phyloP scores from a whole-genome alignment of 2,888 invertebrate species.

The Tipula vernalis region DNA sequence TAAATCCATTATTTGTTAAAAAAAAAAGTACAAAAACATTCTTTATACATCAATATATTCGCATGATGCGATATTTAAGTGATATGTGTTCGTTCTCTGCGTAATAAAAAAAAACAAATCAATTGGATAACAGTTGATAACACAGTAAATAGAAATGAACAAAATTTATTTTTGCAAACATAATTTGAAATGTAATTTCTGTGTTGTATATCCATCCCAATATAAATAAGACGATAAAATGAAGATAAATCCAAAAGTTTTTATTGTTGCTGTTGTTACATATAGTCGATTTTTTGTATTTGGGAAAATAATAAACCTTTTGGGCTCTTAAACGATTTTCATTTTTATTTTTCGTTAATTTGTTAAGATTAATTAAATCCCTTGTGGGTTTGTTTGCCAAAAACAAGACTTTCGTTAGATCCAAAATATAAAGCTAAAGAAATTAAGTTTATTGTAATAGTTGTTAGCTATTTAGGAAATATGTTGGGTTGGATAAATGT shows the following conservation, averaged over 20 bases:
- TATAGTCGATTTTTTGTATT: neutral
- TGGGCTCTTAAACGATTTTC: slow-evolving; percentile 4
- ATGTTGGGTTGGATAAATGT: neutral
- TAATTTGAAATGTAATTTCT: neutral
- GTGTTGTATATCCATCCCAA: neutral
- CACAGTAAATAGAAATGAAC: neutral
- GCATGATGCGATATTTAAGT: neutral
- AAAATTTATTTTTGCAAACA: neutral
- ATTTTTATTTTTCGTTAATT: neutral
- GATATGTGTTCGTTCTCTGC: neutral
- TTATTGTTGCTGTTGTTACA: neutral
- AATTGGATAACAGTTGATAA: neutral
- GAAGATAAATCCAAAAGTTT: neutral
- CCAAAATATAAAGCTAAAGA: neutral
- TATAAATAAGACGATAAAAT: neutral
- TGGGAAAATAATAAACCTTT: neutral
- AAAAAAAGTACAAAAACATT: neutral
- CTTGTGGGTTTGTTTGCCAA: neutral
- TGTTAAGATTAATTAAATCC: slow-evolving; percentile 4
- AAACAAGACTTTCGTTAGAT: neutral
- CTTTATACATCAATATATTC: neutral
- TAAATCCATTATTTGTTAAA: neutral
- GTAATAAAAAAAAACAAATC: neutral
- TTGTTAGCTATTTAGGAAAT: neutral
- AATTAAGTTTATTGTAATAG: neutral